Base-by-base conservation (phyloP, 2,797 vertebrate genomes). In the Telmatherina bonti region DNA sequence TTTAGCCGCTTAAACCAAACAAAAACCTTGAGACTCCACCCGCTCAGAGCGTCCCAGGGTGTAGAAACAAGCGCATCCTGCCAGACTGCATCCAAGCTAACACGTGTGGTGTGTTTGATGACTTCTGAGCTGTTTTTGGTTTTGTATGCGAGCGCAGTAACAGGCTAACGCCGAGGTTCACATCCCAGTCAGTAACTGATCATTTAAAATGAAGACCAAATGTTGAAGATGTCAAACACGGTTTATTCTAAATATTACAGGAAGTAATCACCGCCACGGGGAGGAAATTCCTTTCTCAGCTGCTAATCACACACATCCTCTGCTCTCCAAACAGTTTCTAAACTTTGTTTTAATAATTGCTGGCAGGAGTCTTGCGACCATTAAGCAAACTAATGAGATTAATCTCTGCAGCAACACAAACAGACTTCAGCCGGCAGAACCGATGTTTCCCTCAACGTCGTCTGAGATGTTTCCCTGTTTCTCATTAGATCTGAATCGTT, bases 71-170 rank as follows among this genome's bases (percentile, higher is more conserved):
- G 72, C 74, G n/a, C 61, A 3, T 76, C 58, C 10, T 22, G 41
- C 47, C 8, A 22, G 64, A 58, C 66, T 74, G 81, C 84, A 82
- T 74, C 83, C 61, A 69, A 52, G 84, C 88, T 88, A 90, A 89
- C 59, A 35, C 15, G 57, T 67, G 65, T 57, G 43, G 16, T 33
- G 59, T 63, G 59, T 29, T 36, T n/a, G 0, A 18, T 49, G 30
- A 49, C 31, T 58, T 38, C 27, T 66, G 24, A 55, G 26, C 20
- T 43, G 62, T 54, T 59, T 2, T 9, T n/a, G 38, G 26, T 35
- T 45, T 35, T 22, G 54, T 35, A 54, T 13, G 35, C 2, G 13
- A 51, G 49, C 24, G 27, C 16, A 1, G 7, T 67, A 67, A 67
- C 31, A 38, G 31, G 24, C 36, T 62, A 47, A 61, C 24, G 8